Base-by-base conservation (phyloP, 2,113 vertebrate genomes). In the Toxostoma redivivum region DNA sequence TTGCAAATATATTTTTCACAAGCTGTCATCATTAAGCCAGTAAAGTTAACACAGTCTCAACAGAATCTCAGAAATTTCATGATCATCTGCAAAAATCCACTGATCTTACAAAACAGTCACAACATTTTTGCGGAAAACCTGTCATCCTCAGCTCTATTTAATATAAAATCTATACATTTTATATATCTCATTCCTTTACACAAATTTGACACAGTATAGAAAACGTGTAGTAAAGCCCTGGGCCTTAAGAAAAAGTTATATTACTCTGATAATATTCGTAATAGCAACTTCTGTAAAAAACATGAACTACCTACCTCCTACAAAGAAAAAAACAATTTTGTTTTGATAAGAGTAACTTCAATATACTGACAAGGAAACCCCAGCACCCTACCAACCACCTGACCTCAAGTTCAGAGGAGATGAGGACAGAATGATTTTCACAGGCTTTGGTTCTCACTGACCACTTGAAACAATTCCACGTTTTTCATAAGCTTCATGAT, bases 1-100 rank as follows among this genome's bases (percentile, higher is more conserved):
- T 96, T 81, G 70, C 65, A 95, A 95, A 79, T 93, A 91, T 76
- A 74, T 71, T 87, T 93, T 95, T 95, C 71, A 81, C 19, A 66
- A 10, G 23, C 37, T 82, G 65, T 88, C 82, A 88, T 84, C 66
- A 53, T 92, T 91, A 91, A 91, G 73, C 66, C 81, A 93, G 88
- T 81, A 51, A 94, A 94, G 71, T 95, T 84, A 93, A 71, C 48
- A 83, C 47, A 89, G 62, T 96, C 81, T 79, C 58, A 78, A 77
- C 19, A 67, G 31, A 94, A 77, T 42, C 74, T 76, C 37, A 86
- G 84, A 73, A 44, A 73, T 67, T 25, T 81, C 44, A 31, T 15
- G 1, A 58, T 76, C 31, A 37, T 31, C n/a, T 48, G 37, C 48
- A 81, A 53, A 92, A 94, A 81, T 27, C 18, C 37, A 44, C 8